phyloP scores from a whole-genome alignment of 64 coral and sea anemone genomes.

The Pachyseris speciosa region DNA sequence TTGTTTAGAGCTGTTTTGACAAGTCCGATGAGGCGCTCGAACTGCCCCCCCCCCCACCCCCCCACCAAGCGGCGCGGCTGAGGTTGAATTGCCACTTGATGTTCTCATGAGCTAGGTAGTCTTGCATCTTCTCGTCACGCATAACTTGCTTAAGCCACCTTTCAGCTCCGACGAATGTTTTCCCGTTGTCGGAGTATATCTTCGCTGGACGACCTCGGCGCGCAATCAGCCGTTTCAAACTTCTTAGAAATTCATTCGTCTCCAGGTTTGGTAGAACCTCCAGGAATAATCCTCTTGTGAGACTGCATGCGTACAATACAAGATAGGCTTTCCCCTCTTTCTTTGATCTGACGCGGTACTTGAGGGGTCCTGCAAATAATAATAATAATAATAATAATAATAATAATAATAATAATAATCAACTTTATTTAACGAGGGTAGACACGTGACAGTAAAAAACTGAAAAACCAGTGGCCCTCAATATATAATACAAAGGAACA shows the following conservation, averaged over 20 bases:
- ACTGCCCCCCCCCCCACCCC: no score
- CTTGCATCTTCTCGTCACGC: constrained; percentile 18
- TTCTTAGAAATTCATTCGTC: no score
- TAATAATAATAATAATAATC: no score
- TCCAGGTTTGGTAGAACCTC: constrained; percentile 12
- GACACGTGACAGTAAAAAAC: no score
- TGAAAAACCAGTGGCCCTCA: no score
- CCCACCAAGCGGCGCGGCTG: constrained; percentile 56
- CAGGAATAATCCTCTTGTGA: not conserved
- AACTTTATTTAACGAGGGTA: no score
- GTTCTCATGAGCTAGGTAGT: constrained; percentile 8
- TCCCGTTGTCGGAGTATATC: constrained; percentile 56
- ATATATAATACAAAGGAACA: no score
- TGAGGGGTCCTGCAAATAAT: constrained; percentile 14
- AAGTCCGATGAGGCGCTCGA: constrained; percentile 48
- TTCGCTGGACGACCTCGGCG: no score
- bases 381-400: no score
- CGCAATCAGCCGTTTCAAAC: no score
- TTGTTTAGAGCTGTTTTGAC: constrained; percentile 43
- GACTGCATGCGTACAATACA: constrained; percentile 57
- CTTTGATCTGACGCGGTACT: not conserved
- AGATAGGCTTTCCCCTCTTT: constrained; percentile 30
- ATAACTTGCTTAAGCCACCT: constrained; percentile 46
- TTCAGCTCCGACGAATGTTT: constrained; percentile 27
- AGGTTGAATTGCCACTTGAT: constrained; percentile 61